Evolutionary conservation across 2,888 invertebrate species (phyloP).

Genomic region (Eledone cirrhosa): DNA sequence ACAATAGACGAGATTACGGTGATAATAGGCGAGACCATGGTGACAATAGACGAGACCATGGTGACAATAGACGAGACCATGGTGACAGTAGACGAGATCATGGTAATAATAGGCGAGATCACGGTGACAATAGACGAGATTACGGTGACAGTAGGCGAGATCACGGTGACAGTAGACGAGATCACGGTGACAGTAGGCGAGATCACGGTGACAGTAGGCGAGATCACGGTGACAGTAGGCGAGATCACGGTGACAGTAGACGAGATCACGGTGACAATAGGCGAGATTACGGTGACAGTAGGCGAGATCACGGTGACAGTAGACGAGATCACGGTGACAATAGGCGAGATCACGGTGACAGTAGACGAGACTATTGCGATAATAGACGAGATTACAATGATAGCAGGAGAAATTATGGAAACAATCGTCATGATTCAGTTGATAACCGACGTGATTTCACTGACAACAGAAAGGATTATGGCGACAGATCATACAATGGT

Average conservation of each 20-base stretch:
- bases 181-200: not conserved
- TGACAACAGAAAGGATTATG: slow-evolving; percentile 11
- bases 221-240: not conserved
- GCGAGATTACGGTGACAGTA: not conserved
- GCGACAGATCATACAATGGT: not conserved
- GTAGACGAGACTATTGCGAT: not conserved
- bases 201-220: not conserved
- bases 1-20: slow-evolving; percentile 10
- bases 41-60: not conserved
- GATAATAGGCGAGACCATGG: not conserved
- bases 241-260: not conserved
- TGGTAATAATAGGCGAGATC: not conserved
- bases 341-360: not conserved
- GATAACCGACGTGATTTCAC: slow-evolving; percentile 5
- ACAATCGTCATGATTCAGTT: not conserved
- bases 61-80: not conserved
- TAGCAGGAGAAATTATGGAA: not conserved
- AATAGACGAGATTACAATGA: not conserved
- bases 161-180: not conserved
- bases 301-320: not conserved
- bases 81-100: not conserved
- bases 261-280: not conserved
- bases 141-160: not conserved
- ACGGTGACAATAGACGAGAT: not conserved
- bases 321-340: not conserved